A percentile compares a stretch with the other conserved stretches of the same genome.
Evolutionary conservation across 2,888 invertebrate species (phyloP).

Genomic region (Pristionchus entomophagus): DNA sequence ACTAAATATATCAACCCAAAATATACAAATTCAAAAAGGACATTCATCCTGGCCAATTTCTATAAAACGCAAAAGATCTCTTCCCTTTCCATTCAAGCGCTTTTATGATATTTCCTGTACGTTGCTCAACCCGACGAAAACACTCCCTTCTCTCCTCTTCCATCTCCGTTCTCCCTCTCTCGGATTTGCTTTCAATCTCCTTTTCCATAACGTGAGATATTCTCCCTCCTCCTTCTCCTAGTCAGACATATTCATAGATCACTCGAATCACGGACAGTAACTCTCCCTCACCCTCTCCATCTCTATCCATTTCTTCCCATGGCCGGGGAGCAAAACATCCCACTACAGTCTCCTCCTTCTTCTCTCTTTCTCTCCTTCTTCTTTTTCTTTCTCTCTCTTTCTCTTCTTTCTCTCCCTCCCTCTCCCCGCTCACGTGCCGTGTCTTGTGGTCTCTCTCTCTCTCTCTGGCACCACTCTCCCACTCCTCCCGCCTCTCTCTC

Average conservation of each 20-base stretch:
- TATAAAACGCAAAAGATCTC: too few species aligned
- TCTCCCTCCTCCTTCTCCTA: not conserved
- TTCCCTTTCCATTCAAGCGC: not conserved
- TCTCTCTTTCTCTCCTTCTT: not conserved
- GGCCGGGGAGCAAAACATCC: not conserved
- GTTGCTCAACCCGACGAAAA: not conserved
- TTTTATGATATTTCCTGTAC: too few species aligned
- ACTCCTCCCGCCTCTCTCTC: not conserved
- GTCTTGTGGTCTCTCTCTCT: not conserved
- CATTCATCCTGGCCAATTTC: too few species aligned
- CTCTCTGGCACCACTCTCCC: not conserved
- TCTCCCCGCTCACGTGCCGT: not conserved
- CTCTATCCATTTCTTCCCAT: not conserved
- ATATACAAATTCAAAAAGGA: too few species aligned
- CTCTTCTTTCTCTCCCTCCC: not conserved
- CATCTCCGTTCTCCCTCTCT: not conserved
- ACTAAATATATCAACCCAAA: too few species aligned
- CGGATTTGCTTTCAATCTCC: not conserved
- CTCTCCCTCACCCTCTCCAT: not conserved
- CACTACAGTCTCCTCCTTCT: not conserved
- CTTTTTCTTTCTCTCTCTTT: not conserved
- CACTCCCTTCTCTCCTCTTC: not conserved
- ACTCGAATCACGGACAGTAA: not conserved
- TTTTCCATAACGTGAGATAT: too few species aligned
- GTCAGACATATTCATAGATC: not conserved